Base-by-base conservation (phyloP, 2,113 vertebrate genomes). In the Ophiodon elongatus region DNA sequence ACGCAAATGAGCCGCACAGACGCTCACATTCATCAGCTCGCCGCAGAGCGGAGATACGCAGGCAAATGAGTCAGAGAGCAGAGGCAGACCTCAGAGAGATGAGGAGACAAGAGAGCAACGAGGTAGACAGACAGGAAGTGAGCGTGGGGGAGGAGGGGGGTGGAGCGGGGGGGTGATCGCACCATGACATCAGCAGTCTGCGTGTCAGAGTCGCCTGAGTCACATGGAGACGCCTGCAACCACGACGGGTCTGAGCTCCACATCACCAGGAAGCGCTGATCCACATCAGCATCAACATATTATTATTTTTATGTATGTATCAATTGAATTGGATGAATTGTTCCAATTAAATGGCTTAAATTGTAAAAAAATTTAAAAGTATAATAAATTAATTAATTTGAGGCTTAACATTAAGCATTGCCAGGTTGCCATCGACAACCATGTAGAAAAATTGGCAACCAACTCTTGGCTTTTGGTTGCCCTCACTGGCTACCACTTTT, bases 171-270 rank as follows among this genome's bases (percentile, higher is more conserved):
- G 0, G 63, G 68, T 68, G 71, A 92, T 79, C 60, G 4, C 67
- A 84, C 21, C 2, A 56, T 88, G 86, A 90, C 80, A 84, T 89
- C 88, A 91, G 72, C 56, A 1, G 57, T 66, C 67, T 77, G 19
- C 5, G 9, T 74, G 82, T 87, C 71, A 63, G 27, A 68, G 11
- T n/a, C n/a, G 60, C 6, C 75, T 82, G 86, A 79, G 73, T 90
- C 90, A 92, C 68, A 87, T 59, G 73, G 21, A 76, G 71, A 4
- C 33, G 52, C 88, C 62, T 82, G 80, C 23, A 56, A 15, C 25
- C 35, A n/a, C 7, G 1, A 57, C 11, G 47, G 27, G 17, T 27
- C 43, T 45, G 59, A 19, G 1, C n/a, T n/a, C n/a, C n/a, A n/a
- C n/a, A n/a, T n/a, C n/a, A n/a, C n/a, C n/a, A n/a, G n/a, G n/a